These are phyloP conservation scores for Sicus ferrugineus DNA, from an alignment of 2,888 invertebrate species.

Conservation along the genomic window DNA sequence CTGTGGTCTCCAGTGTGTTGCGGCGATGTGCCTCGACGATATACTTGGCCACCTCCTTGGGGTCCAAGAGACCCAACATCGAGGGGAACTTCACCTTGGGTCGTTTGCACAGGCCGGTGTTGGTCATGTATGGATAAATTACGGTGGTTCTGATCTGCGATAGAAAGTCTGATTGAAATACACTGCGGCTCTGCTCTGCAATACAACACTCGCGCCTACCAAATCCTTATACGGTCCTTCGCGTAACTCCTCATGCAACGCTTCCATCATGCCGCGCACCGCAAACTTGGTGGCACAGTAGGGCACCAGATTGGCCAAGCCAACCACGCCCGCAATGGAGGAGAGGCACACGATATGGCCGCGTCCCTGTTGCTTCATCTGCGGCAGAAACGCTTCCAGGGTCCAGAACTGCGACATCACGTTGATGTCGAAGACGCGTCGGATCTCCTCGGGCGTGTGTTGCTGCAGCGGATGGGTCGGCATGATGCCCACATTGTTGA, in stretches of 20 bases:
- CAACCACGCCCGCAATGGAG: slow-evolving; percentile 79
- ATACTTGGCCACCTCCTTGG: slow-evolving; percentile 71
- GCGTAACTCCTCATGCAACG: slow-evolving; percentile 79
- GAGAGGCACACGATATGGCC: slow-evolving; percentile 81
- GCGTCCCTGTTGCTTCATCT: slow-evolving; percentile 76
- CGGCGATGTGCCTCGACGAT: slow-evolving; percentile 76
- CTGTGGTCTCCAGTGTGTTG: slow-evolving; percentile 70
- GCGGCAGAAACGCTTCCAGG: slow-evolving; percentile 77
- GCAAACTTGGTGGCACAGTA: slow-evolving; percentile 85
- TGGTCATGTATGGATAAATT: slow-evolving; percentile 87
- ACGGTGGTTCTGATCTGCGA: slow-evolving; percentile 78
- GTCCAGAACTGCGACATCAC: slow-evolving; percentile 81
- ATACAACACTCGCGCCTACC: slow-evolving; percentile 43
- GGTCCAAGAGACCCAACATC: slow-evolving; percentile 72
- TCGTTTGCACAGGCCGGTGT: slow-evolving; percentile 83
- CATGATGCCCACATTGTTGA: slow-evolving; percentile 91
- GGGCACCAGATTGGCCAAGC: slow-evolving; percentile 78
- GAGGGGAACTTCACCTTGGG: slow-evolving; percentile 77
- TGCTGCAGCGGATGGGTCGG: slow-evolving; percentile 76
- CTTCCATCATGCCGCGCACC: slow-evolving; percentile 85
- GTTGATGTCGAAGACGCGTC: slow-evolving; percentile 77
- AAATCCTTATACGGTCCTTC: slow-evolving; percentile 62
- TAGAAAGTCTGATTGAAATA: neutral
- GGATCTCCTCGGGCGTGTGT: slow-evolving; percentile 74
- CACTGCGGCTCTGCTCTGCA: slow-evolving; percentile 70